Evolutionary conservation across 2,113 vertebrate genomes (phyloP).

Genomic region (Conger conger): DNA sequence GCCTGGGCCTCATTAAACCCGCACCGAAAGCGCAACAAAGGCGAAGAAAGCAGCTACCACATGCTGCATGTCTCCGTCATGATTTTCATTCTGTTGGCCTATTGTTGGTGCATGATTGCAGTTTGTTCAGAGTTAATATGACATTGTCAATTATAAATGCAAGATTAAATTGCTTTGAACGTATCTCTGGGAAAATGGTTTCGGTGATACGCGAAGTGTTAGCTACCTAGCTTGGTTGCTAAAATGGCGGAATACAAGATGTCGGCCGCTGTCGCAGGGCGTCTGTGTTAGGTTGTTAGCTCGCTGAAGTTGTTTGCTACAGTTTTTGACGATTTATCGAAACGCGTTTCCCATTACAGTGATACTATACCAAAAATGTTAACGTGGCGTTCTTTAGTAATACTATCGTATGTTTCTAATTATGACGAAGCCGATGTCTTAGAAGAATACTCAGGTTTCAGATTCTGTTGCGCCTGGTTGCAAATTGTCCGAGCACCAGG

Average conservation of each 20-base stretch:
- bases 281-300: conserved; percentile 48
- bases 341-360: background rate
- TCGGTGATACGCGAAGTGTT: conserved; percentile 43
- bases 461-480: background rate
- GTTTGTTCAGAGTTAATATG: background rate
- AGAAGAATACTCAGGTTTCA: background rate
- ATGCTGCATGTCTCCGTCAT: background rate
- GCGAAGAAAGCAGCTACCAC: conserved; percentile 12
- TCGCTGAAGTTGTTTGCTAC: conserved; percentile 32
- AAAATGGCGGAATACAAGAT: conserved; percentile 67
- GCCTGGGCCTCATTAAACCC: conserved; percentile 68
- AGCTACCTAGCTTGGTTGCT: conserved; percentile 40
- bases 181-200: background rate
- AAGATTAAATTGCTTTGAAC: background rate
- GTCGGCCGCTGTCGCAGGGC: conserved; percentile 43
- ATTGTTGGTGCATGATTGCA: background rate
- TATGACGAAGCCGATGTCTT: background rate
- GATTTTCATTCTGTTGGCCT: background rate
- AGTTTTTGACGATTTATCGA: conserved; percentile 13
- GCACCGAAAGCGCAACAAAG: conserved; percentile 63
- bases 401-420: background rate
- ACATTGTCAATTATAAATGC: background rate
- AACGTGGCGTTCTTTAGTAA: background rate
- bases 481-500: background rate
- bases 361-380: background rate